Evolutionary conservation across 2,888 invertebrate species (phyloP).

Genomic region (Orthosia gothica): DNA sequence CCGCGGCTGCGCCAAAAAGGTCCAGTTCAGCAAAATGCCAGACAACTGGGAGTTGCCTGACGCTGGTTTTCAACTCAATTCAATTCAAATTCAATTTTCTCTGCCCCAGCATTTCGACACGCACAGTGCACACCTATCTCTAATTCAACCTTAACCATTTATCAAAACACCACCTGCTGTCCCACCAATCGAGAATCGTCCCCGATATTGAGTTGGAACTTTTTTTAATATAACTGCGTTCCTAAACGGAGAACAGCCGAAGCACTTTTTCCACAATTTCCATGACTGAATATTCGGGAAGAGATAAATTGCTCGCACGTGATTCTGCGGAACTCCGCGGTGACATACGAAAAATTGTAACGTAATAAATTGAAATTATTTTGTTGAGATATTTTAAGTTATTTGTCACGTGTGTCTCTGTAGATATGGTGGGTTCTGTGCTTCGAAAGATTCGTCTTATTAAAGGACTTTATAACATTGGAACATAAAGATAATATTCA

Average conservation of each 20-base stretch:
- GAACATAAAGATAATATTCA: no score
- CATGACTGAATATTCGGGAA: conserved; percentile 70
- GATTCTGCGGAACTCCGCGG: conserved; percentile 73
- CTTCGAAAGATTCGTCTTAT: not conserved
- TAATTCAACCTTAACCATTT: conserved; percentile 15
- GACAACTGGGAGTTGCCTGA: no score
- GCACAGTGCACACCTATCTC: not conserved
- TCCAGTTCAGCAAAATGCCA: no score
- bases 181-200: conserved; percentile 17
- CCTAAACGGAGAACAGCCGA: conserved; percentile 35
- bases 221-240: conserved; percentile 65
- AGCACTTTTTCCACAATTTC: conserved; percentile 64
- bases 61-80: no score
- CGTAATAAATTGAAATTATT: conserved; percentile 72
- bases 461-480: no score
- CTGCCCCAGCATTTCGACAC: not conserved
- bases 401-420: conserved; percentile 4
- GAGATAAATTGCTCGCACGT: conserved; percentile 78
- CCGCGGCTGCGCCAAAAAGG: no score
- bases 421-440: not conserved
- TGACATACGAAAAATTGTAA: conserved; percentile 78
- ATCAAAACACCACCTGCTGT: conserved; percentile 55
- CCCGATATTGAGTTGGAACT: conserved; percentile 65
- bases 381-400: conserved; percentile 40
- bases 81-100: no score